Conservation (phyloP, 2,113 vertebrate genomes). For the Indri indri region DNA sequence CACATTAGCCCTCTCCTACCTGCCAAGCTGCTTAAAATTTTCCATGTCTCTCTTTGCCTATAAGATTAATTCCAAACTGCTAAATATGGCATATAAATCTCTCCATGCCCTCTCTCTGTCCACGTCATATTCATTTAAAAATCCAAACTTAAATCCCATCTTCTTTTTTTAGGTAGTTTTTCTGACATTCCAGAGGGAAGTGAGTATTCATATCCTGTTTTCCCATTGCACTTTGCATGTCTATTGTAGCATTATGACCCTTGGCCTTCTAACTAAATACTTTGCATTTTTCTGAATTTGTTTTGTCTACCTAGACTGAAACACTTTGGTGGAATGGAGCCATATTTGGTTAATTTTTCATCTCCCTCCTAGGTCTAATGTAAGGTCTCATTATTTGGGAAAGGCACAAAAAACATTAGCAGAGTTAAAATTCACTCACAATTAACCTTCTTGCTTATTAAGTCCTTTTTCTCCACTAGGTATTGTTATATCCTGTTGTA, state of each 20-base stretch:
- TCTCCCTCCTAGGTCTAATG: background rate
- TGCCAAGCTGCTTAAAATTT: background rate
- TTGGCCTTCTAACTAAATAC: background rate
- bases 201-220: background rate
- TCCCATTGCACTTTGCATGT: background rate
- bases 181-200: background rate
- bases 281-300: background rate
- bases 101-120: background rate
- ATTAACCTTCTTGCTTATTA: background rate
- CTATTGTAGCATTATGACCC: background rate
- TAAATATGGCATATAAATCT: background rate
- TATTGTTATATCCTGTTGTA: background rate
- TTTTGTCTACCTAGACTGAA: background rate
- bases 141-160: background rate
- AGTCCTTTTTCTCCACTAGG: background rate
- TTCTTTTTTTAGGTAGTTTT: slow-evolving; percentile 13
- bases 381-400: background rate
- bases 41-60: background rate
- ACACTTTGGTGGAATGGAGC: background rate
- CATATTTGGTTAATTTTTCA: background rate
- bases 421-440: background rate
- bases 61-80: background rate
- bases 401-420: background rate
- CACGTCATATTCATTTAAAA: background rate
- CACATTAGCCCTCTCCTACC: background rate